Base-by-base conservation (phyloP, 1,140 invertebrate genomes). In the Sarcophaga bullata region DNA sequence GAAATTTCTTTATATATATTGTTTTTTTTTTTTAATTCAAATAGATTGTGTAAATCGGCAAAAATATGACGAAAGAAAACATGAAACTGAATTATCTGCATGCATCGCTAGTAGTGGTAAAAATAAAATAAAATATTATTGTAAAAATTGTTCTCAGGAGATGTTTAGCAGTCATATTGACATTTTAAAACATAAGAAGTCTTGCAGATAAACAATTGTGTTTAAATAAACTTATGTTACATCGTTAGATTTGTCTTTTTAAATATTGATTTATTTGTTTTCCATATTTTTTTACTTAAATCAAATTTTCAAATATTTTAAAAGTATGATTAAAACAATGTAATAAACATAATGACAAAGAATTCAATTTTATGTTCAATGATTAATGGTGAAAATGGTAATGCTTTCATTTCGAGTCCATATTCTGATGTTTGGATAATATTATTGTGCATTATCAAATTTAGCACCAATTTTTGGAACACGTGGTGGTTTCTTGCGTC, bases 111-210 rank as follows among this genome's bases (percentile, higher is more conserved):
- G 19, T 37, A 50, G 75, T 17, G 50, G 49, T 25, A 50, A 25
- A 80, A 81, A 81, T 48, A 72, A 81, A 47, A 81, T 81, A 10
- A 13, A 91, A 62, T 97, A 94, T 90, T 91, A 93, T 84, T 98
- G 97, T 91, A 86, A 92, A 8, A 91, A 90, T 75, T 98, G 97
- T 91, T 90, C 93, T 37, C 90, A 94, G 87, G 91, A 91, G n/a
- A 90, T 97, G 58, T 92, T 93, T 82, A 90, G 97, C 62, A 95
- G 95, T 17, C 93, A 94, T 8, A 93, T 95, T 52, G 95, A 96
- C 87, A 94, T 95, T 89, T 90, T 96, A 84, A 95, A 92, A 83
- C 95, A 96, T 90, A 95, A 93, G 86, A 94, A 93, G 85, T 89
- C 84, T 87, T 94, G 93, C 90, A 83, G 62, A 84, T 50, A 76